These are phyloP conservation scores for Indicator indicator DNA, from an alignment of 2,113 vertebrate species.

Conservation along the genomic window DNA sequence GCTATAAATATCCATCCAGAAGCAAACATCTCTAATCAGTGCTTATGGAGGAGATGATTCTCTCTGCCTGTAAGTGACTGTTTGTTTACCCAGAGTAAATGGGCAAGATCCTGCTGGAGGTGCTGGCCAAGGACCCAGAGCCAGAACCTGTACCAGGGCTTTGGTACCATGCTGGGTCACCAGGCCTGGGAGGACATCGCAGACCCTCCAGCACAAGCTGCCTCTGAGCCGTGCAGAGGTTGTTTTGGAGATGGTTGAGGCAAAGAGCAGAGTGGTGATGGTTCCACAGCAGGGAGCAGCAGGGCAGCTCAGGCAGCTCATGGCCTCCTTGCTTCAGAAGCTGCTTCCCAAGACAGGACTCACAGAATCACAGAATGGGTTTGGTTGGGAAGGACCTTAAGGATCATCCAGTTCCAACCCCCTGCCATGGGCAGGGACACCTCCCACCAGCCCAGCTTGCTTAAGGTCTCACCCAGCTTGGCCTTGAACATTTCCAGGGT, in stretches of 20 bases:
- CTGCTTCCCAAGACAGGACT: background rate
- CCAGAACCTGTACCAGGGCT: background rate
- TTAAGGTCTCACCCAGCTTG: too few relatives aligned
- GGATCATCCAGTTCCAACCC: too few relatives aligned
- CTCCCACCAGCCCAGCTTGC: too few relatives aligned
- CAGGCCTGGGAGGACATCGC: background rate
- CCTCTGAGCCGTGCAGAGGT: background rate
- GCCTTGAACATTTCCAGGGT: too few relatives aligned
- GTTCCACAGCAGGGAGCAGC: background rate
- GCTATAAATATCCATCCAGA: conserved; percentile 61
- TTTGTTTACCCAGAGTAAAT: conserved; percentile 63
- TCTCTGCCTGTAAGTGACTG: conserved; percentile 27
- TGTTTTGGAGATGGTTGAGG: background rate
- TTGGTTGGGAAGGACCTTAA: too few relatives aligned
- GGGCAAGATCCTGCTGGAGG: conserved; percentile 7
- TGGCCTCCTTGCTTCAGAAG: background rate
- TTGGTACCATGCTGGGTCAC: background rate
- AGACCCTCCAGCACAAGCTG: background rate
- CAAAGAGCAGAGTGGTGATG: background rate
- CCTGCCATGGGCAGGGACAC: too few relatives aligned
- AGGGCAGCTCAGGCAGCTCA: background rate
- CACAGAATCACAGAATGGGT: too few relatives aligned
- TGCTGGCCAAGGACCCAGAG: background rate
- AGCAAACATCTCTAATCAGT: conserved; percentile 68
- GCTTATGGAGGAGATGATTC: conserved; percentile 49